phyloP scores from a whole-genome alignment of 2,888 invertebrate genomes.

The Hydraecia micacea region DNA sequence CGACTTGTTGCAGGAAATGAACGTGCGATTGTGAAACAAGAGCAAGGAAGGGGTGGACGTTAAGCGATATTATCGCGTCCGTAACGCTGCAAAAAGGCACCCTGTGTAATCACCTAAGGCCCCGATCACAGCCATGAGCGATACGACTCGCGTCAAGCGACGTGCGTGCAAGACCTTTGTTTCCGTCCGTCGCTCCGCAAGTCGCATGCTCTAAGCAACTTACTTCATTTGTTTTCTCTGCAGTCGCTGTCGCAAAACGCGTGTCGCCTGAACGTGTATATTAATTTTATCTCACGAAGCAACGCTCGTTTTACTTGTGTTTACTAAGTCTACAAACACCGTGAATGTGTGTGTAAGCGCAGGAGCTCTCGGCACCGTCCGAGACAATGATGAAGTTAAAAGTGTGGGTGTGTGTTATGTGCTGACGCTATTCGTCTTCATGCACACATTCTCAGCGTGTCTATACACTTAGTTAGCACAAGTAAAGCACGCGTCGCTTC shows the following conservation, averaged over 20 bases:
- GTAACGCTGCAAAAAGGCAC: neutral
- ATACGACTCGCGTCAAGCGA: neutral
- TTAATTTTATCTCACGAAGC: too few relatives aligned
- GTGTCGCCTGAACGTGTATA: too few relatives aligned
- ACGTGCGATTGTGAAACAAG: neutral
- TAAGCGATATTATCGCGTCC: neutral
- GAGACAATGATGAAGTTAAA: neutral
- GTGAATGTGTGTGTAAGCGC: too few relatives aligned
- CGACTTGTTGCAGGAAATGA: neutral
- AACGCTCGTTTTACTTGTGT: too few relatives aligned
- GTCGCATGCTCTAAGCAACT: neutral
- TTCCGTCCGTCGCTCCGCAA: too few relatives aligned
- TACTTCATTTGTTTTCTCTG: neutral
- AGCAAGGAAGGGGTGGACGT: neutral
- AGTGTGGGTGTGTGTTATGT: neutral
- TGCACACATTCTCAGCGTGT: neutral
- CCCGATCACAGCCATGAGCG: neutral
- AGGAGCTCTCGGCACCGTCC: neutral
- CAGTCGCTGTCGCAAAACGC: neutral
- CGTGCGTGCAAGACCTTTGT: neutral
- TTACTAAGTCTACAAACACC: neutral
- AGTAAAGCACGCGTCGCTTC: neutral
- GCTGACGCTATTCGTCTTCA: neutral
- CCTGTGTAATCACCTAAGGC: neutral
- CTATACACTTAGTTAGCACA: neutral